Base-by-base conservation (phyloP, 1,140 invertebrate species). In the Dreissena rostriformis region DNA sequence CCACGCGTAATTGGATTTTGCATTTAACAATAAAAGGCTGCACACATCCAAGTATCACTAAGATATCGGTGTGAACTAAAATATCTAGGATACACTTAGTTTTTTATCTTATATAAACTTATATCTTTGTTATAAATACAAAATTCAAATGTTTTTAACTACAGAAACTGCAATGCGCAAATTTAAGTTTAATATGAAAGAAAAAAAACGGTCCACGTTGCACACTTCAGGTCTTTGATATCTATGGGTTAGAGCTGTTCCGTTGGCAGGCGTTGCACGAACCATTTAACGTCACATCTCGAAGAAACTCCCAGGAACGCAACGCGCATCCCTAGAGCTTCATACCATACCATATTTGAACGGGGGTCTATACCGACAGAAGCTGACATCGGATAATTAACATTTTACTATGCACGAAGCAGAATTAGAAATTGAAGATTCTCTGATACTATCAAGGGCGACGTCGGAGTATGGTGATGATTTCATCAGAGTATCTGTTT, bases 391-490 rank as follows among this genome's bases (percentile, higher is more conserved):
- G 10, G 70, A 70, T 8, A n/a, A n/a, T n/a, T 57, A 82, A 29
- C 51, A 74, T 26, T 73, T 70, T 63, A 82, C 80, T n/a, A 82
- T 82, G 80, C 70, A 74, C 14, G 80, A 82, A 55, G 80, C 73
- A 24, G 80, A 82, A 26, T 74, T 51, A 17, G 39, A 49, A 49
- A 24, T 65, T 55, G 67, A 74, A 11, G 80, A 82, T 24, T 82
- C 80, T 51, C 19, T n/a, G 8, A 29, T 4, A 10, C 74, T 70
- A 12, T 82, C 80, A 71, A 28, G 80, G 26, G 71, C 71, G 7
- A 72, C 80, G n/a, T 74, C 80, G 0, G 61, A 65, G 28, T 72
- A 70, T 28, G 71, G 70, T 71, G 80, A 82, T 52, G 71, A n/a
- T 67, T 72, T 82, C 17, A 26, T 49, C 22, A 28, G 55, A 7